phyloP scores from a whole-genome alignment of 2,888 invertebrate species.

The Lepidocyrtoides sp. region DNA sequence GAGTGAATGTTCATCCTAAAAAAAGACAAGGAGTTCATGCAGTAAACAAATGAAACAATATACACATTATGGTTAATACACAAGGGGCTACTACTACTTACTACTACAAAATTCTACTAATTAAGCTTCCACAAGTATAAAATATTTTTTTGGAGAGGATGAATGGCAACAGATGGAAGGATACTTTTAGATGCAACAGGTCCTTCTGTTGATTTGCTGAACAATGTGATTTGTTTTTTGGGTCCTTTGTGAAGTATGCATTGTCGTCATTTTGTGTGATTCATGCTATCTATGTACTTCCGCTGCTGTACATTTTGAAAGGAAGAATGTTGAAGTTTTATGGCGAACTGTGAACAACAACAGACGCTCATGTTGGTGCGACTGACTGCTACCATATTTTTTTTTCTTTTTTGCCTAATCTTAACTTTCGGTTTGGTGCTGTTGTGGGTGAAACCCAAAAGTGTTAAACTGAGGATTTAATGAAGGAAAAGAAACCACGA shows the following conservation, averaged over 20 bases:
- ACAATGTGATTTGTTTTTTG: neutral
- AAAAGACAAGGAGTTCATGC: neutral
- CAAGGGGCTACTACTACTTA: too few species aligned
- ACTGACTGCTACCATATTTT: too few species aligned
- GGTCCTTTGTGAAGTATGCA: neutral
- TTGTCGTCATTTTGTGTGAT: neutral
- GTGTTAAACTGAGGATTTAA: neutral
- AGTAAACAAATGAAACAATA: neutral
- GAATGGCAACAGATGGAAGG: neutral
- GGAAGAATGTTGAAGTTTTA: too few species aligned
- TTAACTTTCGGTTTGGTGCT: too few species aligned
- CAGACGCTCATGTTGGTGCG: too few species aligned
- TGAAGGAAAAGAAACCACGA: neutral
- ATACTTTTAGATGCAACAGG: neutral
- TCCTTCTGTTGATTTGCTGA: neutral
- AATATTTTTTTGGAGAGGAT: neutral
- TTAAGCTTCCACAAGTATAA: neutral
- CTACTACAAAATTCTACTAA: too few species aligned
- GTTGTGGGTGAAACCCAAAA: neutral
- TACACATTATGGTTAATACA: too few species aligned
- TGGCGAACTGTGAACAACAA: too few species aligned
- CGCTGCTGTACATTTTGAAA: neutral
- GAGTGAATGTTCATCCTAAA: slow-evolving; percentile 1
- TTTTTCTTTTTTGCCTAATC: neutral
- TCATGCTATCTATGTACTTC: neutral